Base-by-base conservation (phyloP, 92 coral and sea anemone species). In the Phenganax marumi region DNA sequence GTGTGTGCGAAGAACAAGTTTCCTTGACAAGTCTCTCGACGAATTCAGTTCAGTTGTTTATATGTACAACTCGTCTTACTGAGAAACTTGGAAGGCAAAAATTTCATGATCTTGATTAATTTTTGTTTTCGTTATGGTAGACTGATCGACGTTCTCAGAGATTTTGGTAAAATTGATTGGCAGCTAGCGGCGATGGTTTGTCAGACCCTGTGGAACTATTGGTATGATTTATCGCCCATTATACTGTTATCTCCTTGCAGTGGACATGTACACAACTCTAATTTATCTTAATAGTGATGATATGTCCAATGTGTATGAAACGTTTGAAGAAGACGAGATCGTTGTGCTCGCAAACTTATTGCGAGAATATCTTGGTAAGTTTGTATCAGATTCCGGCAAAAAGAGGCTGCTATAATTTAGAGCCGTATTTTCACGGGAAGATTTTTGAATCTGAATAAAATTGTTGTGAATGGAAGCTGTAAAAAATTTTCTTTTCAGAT, bases 101-200 rank as follows among this genome's bases (percentile, higher is more conserved):
- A 33, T 33, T 33, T 33, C 5, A 33, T 33, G 43, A 33, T 1
- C 43, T 33, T 33, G 43, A 33, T 33, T 33, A 33, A 5, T 21
- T 43, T 70, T 48, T 5, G 14, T 52, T 6, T 86, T 60, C 25
- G 57, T 21, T 61, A 79, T 68, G 33, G 18, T 47, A 91, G 98
- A 80, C 90, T 95, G 43, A 91, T 95, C 17, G 98, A 95, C 85
- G 98, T 95, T 57, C 86, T 95, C 25, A 92, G 91, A 77, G 98
- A 95, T 84, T 95, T 95, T 89, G 98, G 98, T 22, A 95, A 92
- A 74, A 90, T 92, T 89, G 98, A 95, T 74, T 95, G 98, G 98
- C 98, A 95, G 83, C 73, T 95, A 69, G 88, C 98, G 64, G 88
- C 93, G 50, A 95, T 95, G 98, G 98, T 95, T 61, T 95, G 98